Evolutionary conservation across 2,888 invertebrate species (phyloP).

Genomic region (Mesorhabditis spiculigera): DNA sequence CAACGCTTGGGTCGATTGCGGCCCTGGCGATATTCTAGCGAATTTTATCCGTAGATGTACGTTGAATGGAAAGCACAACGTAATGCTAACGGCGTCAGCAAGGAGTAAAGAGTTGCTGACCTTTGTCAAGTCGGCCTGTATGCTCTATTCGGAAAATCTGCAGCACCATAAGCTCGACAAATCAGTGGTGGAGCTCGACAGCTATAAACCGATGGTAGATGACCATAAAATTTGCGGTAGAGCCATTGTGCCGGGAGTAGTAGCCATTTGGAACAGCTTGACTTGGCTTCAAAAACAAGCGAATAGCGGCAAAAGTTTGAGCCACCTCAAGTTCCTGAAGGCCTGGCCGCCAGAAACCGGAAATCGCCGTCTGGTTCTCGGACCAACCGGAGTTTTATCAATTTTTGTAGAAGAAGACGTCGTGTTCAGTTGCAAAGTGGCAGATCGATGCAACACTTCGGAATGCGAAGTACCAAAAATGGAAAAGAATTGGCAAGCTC

Average conservation of each 20-base stretch:
- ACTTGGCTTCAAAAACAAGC: neutral
- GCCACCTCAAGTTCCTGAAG: neutral
- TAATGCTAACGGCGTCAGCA: neutral
- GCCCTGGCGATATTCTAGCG: constrained; percentile 31
- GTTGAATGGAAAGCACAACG: constrained; percentile 7
- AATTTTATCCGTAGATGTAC: constrained; percentile 23
- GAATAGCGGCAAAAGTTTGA: neutral
- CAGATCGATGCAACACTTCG: neutral
- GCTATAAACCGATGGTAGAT: neutral
- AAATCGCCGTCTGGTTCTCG: neutral
- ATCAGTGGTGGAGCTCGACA: neutral
- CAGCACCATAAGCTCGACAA: neutral
- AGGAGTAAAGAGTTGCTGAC: neutral
- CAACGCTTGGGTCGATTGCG: constrained; percentile 39
- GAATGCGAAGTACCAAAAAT: neutral
- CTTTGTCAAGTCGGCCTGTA: neutral
- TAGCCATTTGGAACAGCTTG: neutral
- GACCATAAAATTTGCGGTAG: neutral
- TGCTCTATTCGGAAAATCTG: neutral
- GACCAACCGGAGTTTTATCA: neutral
- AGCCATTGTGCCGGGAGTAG: neutral
- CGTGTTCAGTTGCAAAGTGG: constrained; percentile 1
- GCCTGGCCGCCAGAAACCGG: neutral
- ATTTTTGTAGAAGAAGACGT: neutral
- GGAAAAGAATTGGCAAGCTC: neutral